phyloP scores from a whole-genome alignment of 2,797 vertebrate genomes.

The Columba guinea region DNA sequence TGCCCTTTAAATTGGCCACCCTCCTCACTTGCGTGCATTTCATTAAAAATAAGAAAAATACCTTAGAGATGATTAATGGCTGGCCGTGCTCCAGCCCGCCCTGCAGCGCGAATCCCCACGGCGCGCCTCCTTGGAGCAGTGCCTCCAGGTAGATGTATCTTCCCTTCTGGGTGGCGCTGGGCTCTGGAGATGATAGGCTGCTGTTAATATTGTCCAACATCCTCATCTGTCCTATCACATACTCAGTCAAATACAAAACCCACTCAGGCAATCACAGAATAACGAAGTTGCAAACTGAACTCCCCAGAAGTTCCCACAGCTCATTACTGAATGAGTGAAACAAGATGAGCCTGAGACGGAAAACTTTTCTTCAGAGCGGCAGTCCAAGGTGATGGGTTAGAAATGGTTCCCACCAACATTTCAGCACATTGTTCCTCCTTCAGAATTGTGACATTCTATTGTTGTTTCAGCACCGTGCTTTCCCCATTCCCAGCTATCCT shows the following conservation, averaged over 20 bases:
- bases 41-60: conserved; percentile 60
- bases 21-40: background rate
- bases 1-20: background rate
- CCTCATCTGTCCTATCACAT: conserved; percentile 54
- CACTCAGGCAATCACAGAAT: background rate
- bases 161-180: conserved; percentile 55
- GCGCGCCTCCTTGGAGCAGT: conserved; percentile 88
- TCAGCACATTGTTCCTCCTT: background rate
- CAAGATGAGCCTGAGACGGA: background rate
- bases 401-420: background rate
- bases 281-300: background rate
- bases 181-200: conserved; percentile 12
- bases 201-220: conserved; percentile 62
- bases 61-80: conserved; percentile 95
- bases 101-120: conserved; percentile 95
- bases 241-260: background rate
- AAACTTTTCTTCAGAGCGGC: background rate
- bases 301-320: background rate
- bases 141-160: conserved; percentile 85
- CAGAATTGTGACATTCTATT: background rate
- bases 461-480: background rate
- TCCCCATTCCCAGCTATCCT: background rate
- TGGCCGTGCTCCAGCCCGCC: conserved; percentile 90
- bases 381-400: background rate
- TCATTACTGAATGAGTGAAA: background rate